These are phyloP conservation scores for Phalacrocorax carbo DNA, from an alignment of 2,113 vertebrate genomes.

Conservation along the genomic window DNA sequence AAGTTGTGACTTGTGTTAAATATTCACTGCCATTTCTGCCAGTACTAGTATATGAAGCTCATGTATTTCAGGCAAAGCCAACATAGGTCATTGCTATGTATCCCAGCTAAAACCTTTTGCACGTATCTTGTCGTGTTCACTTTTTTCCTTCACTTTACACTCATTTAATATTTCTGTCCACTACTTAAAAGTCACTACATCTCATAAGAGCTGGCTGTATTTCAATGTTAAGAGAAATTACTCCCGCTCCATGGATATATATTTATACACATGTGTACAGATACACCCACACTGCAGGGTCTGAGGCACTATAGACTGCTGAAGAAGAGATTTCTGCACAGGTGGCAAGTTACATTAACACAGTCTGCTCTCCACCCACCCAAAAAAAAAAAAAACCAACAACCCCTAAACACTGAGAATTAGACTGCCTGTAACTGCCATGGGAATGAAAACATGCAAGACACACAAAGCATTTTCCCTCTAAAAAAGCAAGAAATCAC, in stretches of 20 bases:
- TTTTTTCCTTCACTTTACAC: not conserved
- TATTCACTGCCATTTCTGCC: slow-evolving; percentile 42
- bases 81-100: not conserved
- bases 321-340: not conserved
- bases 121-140: not conserved
- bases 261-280: not conserved
- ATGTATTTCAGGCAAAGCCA: slow-evolving; percentile 15
- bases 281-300: not conserved
- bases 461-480: not conserved
- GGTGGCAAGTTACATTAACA: not conserved
- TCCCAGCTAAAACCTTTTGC: not conserved
- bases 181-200: not conserved
- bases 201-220: not conserved
- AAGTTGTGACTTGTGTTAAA: slow-evolving; percentile 54
- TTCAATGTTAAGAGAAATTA: not conserved
- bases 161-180: not conserved
- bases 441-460: not conserved
- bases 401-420: accelerated
- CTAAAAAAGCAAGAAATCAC: not conserved
- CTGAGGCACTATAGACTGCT: not conserved
- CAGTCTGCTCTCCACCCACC: not conserved
- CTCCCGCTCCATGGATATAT: not conserved
- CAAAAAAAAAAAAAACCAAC: too few species aligned
- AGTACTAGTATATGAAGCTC: not conserved
- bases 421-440: not conserved